phyloP scores from a whole-genome alignment of 2,888 invertebrate species.

The Sycophila texana region DNA sequence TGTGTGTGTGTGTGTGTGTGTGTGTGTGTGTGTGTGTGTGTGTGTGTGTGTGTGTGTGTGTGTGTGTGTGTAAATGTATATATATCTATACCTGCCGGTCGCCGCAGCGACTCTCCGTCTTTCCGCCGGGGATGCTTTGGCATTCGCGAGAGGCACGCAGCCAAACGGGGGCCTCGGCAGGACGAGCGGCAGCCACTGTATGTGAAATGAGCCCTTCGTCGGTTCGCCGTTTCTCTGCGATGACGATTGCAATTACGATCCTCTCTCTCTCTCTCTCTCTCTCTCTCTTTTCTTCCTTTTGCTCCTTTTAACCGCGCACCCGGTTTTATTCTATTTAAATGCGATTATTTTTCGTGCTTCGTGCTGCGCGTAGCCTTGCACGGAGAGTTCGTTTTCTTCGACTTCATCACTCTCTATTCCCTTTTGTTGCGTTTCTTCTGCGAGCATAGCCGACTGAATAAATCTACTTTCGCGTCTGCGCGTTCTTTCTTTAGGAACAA shows the following conservation, averaged over 20 bases:
- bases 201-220: constrained; percentile 23
- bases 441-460: too few relatives aligned
- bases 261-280: not conserved
- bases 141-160: constrained; percentile 7
- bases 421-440: not conserved
- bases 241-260: constrained; percentile 50
- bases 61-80: too few relatives aligned
- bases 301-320: too few relatives aligned
- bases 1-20: too few relatives aligned
- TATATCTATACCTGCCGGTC: too few relatives aligned
- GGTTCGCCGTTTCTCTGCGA: not conserved
- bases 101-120: constrained; percentile 14
- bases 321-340: constrained; percentile 22
- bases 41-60: too few relatives aligned
- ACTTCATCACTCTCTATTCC: not conserved
- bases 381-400: not conserved
- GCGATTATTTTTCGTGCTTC: constrained; percentile 20
- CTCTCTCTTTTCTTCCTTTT: not conserved
- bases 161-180: too few relatives aligned
- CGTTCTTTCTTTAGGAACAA: too few relatives aligned
- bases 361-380: not conserved
- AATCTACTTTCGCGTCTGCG: too few relatives aligned
- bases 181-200: constrained; percentile 12
- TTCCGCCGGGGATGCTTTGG: constrained; percentile 1
- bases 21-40: too few relatives aligned